These are phyloP conservation scores for Margarornis squamiger DNA, from an alignment of 2,797 vertebrate species.

Conservation along the genomic window DNA sequence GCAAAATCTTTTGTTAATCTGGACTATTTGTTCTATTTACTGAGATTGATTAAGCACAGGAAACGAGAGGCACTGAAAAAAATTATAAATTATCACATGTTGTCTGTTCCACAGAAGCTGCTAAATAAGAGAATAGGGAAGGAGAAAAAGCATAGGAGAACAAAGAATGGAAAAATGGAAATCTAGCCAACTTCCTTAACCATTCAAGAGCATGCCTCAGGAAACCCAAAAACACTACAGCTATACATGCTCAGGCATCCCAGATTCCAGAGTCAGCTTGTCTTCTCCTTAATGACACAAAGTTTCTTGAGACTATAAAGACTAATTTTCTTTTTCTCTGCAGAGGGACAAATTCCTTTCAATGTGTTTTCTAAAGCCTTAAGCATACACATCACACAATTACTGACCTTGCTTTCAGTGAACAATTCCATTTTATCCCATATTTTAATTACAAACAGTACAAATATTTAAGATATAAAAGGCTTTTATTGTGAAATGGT, in stretches of 20 bases:
- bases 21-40: not conserved
- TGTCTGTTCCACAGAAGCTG: not conserved
- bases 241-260: not conserved
- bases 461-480: constrained; percentile 17
- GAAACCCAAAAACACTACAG: not conserved
- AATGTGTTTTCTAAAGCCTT: not conserved
- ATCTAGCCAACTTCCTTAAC: constrained; percentile 5
- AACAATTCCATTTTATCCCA: not conserved
- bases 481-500: not conserved
- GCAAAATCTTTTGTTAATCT: not conserved
- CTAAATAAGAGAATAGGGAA: not conserved
- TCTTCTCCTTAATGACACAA: not conserved
- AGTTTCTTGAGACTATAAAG: not conserved
- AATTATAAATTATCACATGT: not conserved
- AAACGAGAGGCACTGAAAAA: not conserved
- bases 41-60: not conserved
- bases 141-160: not conserved
- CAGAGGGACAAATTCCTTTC: not conserved
- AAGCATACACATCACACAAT: not conserved
- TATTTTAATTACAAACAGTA: constrained; percentile 40
- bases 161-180: not conserved
- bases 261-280: not conserved
- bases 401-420: not conserved
- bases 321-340: not conserved
- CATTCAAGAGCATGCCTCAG: not conserved